These are phyloP conservation scores for Nothobranchius furzeri DNA, from an alignment of 2,113 vertebrate species.

Conservation along the genomic window DNA sequence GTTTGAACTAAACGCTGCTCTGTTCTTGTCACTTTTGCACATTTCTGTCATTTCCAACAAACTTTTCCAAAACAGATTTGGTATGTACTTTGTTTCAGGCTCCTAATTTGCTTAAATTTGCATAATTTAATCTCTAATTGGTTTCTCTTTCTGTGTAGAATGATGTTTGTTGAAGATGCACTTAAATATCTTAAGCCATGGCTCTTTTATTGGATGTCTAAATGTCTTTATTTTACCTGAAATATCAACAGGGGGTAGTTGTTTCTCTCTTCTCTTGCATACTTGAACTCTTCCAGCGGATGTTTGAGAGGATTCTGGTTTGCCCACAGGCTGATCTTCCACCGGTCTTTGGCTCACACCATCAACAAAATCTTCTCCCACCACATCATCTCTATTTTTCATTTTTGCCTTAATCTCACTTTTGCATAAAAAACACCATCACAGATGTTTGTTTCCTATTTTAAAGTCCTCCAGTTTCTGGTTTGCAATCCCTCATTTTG, in stretches of 20 bases:
- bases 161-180: background rate
- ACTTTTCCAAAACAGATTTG: slow-evolving; percentile 20
- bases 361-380: slow-evolving; percentile 27
- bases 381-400: slow-evolving; percentile 25
- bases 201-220: background rate
- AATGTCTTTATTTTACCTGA: slow-evolving; percentile 18
- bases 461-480: slow-evolving; percentile 18
- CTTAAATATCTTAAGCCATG: background rate
- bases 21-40: slow-evolving; percentile 17
- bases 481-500: slow-evolving; percentile 28
- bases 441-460: slow-evolving; percentile 17
- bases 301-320: slow-evolving; percentile 38
- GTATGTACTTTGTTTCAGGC: background rate
- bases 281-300: slow-evolving; percentile 4
- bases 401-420: slow-evolving; percentile 28
- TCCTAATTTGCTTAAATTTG: background rate
- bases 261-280: slow-evolving; percentile 26
- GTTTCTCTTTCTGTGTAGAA: background rate
- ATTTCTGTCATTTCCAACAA: slow-evolving; percentile 13
- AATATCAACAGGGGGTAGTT: slow-evolving; percentile 17
- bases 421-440: background rate
- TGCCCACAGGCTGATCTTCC: slow-evolving; percentile 17
- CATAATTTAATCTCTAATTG: slow-evolving; percentile 7
- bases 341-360: slow-evolving; percentile 25
- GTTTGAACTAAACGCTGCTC: slow-evolving; percentile 22